Conservation (phyloP, 2,888 invertebrate species). For the Thumatha senex region DNA sequence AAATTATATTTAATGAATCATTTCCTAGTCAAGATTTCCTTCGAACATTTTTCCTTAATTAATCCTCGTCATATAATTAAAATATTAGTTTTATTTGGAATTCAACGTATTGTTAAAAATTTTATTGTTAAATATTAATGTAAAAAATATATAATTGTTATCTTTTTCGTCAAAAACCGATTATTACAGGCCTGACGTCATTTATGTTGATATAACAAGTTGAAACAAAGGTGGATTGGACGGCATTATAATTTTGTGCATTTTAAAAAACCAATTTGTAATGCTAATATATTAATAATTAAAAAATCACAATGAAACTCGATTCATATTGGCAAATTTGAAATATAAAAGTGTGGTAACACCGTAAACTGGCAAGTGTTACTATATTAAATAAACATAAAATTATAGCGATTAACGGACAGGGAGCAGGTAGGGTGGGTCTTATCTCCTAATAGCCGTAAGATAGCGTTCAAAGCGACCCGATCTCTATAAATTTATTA, state of each 20-base stretch:
- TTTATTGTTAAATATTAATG: conserved; percentile 4
- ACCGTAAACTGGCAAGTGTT: not conserved
- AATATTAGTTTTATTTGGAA: not conserved
- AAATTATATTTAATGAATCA: not conserved
- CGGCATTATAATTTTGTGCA: not conserved
- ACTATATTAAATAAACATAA: conserved; percentile 21
- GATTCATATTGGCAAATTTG: too few species aligned
- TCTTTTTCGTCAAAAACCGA: conserved; percentile 2
- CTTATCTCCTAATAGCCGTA: conserved; percentile 70
- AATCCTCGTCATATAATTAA: conserved; percentile 2
- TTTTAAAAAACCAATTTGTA: not conserved
- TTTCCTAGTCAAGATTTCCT: conserved; percentile 1
- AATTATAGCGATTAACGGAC: conserved; percentile 49
- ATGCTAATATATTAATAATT: not conserved
- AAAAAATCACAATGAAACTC: not conserved
- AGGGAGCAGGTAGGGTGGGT: conserved; percentile 39
- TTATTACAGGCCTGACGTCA: conserved; percentile 5
- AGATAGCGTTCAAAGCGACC: conserved; percentile 69
- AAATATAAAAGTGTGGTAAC: not conserved
- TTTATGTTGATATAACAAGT: conserved; percentile 1
- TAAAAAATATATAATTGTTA: conserved; percentile 6
- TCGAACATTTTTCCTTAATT: not conserved
- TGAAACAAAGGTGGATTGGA: not conserved
- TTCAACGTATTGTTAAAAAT: conserved; percentile 13
- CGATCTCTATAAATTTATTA: conserved; percentile 82